Conservation (phyloP, 1,140 invertebrate species). For the Panulirus ornatus region DNA sequence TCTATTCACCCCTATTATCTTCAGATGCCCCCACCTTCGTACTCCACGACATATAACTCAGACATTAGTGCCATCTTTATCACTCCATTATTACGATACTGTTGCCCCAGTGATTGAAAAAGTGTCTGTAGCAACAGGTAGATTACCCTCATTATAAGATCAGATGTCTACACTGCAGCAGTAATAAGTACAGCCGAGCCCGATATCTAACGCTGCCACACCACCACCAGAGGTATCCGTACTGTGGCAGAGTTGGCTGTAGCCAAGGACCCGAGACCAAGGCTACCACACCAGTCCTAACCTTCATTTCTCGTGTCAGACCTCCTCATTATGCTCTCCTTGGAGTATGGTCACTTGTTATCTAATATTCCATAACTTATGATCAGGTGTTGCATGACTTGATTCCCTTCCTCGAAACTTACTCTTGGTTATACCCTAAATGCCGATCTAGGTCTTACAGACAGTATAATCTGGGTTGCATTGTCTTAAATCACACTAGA, state of each 20-base stretch:
- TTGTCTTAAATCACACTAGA: too few species aligned
- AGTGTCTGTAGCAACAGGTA: slow-evolving; percentile 2
- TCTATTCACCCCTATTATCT: background rate
- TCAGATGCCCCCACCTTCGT: slow-evolving; percentile 3
- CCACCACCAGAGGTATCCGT: background rate
- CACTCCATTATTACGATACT: background rate
- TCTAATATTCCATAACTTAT: slow-evolving; percentile 15
- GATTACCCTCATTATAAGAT: slow-evolving; percentile 24
- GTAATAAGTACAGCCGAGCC: too few species aligned
- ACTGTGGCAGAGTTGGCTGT: background rate
- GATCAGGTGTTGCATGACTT: too few species aligned
- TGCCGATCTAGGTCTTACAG: too few species aligned
- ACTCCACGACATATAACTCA: background rate
- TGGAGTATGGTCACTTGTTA: slow-evolving; percentile 1
- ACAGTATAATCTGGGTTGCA: too few species aligned
- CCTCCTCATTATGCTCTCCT: background rate
- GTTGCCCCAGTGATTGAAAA: slow-evolving; percentile 14
- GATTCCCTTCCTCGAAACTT: too few species aligned
- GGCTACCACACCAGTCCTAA: background rate
- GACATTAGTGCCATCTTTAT: slow-evolving; percentile 23
- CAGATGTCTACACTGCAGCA: too few species aligned
- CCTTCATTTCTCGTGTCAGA: background rate
- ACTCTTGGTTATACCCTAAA: too few species aligned
- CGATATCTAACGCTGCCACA: too few species aligned
- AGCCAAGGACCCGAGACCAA: background rate